phyloP scores from a whole-genome alignment of 2,888 invertebrate species.

The Caenorhabditis auriculariae region DNA sequence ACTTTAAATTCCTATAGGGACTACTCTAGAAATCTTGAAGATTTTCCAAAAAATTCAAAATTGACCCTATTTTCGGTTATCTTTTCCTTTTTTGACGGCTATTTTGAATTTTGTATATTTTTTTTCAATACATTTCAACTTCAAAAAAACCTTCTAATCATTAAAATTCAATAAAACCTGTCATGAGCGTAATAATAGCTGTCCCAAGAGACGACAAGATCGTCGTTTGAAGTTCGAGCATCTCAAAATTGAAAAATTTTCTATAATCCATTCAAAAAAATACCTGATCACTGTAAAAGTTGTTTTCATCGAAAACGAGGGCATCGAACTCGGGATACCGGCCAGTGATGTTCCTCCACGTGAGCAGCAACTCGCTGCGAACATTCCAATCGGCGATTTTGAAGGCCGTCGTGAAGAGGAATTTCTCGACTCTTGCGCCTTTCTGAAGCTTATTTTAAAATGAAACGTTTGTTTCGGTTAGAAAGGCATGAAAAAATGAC shows the following conservation, averaged over 20 bases:
- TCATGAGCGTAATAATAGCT: slow-evolving; percentile 56
- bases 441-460: slow-evolving; percentile 24
- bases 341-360: slow-evolving; percentile 61
- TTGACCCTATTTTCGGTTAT: too few species aligned
- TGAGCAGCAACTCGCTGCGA: slow-evolving; percentile 52
- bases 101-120: too few species aligned
- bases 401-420: slow-evolving; percentile 61
- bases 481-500: too few species aligned
- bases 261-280: not conserved
- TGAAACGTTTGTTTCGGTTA: too few species aligned
- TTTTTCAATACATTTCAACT: too few species aligned
- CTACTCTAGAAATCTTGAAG: too few species aligned
- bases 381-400: slow-evolving; percentile 56
- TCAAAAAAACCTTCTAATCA: too few species aligned
- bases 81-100: too few species aligned
- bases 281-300: slow-evolving; percentile 62
- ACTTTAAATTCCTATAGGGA: too few species aligned
- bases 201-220: slow-evolving; percentile 60
- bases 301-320: slow-evolving; percentile 62
- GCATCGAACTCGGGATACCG: slow-evolving; percentile 60
- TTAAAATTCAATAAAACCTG: slow-evolving; percentile 16
- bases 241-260: slow-evolving; percentile 14
- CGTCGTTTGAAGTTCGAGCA: slow-evolving; percentile 56
- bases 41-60: too few species aligned
- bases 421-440: slow-evolving; percentile 56